Base-by-base conservation (phyloP, 1,140 invertebrate genomes). In the Eumeta japonica region DNA sequence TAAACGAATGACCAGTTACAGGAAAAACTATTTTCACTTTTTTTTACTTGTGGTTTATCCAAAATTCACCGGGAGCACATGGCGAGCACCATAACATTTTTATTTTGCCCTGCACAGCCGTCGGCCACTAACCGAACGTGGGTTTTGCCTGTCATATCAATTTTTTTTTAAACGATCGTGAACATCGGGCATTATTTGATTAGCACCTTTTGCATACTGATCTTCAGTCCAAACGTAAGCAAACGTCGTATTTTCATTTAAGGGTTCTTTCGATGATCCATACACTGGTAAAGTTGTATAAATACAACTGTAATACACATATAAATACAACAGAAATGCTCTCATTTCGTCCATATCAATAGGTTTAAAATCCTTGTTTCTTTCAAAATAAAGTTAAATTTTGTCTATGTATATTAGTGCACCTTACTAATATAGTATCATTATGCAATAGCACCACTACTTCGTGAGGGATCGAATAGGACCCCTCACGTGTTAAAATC, bases 201-300 rank as follows among this genome's bases (percentile, higher is more conserved):
- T 60, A 1, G 59, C 57, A 34, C 33, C 44, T 50, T 61, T 66
- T 16, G 29, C 16, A 24, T 37, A 39, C 17, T 51, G 30, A 16
- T 48, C 45, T 48, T 68, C 60, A 5, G 46, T 58, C 57, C 61
- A 66, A 16, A n/a, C n/a, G n/a, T n/a, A n/a, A n/a, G 40, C 28
- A 24, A 43, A 52, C 1, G 55, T 47, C 43, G 55, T 63, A 15
- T 50, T 39, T 27, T 31, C 38, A 10, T 10, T 38, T 16, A 58
- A 37, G 32, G 37, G 38, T n/a, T 3, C 24, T 45, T 59, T 60
- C 13, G 58, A 72, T 32, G 15, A 33, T 12, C 58, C 64, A 14
- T 30, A 11, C 4, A 60, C 52, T 13, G 12, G 52, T 55, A 12
- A 59, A 55, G 39, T 51, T 52, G 29, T 47, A 52, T n/a, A 55